A percentile compares a stretch with the other conserved stretches of the same genome.
Conservation (phyloP, 2,113 vertebrate genomes). For the Petromus typicus region DNA sequence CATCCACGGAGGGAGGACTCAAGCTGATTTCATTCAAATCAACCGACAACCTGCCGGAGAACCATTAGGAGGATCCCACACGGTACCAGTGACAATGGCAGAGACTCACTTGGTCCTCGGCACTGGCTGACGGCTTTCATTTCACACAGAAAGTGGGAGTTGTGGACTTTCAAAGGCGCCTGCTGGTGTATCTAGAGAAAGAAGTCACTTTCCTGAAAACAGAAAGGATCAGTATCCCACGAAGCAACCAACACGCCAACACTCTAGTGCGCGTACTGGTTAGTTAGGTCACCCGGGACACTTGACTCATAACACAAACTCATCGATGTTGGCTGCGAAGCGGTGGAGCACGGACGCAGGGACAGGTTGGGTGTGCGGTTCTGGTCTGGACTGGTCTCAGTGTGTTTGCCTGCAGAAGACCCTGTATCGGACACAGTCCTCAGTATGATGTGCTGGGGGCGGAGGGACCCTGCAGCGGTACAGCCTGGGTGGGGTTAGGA, state of each 20-base stretch:
- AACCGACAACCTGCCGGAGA: background rate
- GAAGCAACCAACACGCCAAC: background rate
- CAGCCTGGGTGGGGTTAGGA: no score
- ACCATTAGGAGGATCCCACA: background rate
- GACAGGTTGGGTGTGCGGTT: background rate
- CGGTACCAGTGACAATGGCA: background rate
- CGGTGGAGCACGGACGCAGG: background rate
- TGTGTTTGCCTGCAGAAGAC: no score
- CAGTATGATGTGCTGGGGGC: background rate
- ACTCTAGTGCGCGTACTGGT: rapidly evolving
- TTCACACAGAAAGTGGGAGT: background rate
- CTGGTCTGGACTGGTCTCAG: background rate
- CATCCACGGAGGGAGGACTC: background rate
- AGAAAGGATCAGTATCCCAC: background rate
- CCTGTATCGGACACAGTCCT: background rate
- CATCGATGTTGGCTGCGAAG: no score
- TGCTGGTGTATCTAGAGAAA: background rate
- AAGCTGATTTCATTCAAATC: rapidly evolving
- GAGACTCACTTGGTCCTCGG: background rate
- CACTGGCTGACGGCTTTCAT: background rate
- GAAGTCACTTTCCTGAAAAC: background rate
- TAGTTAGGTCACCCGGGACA: rapidly evolving
- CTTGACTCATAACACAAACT: no score
- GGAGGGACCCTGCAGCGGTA: background rate
- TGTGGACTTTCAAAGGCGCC: background rate